Evolutionary conservation across 2,888 invertebrate species (phyloP).

Genomic region (Helicoverpa assulta): DNA sequence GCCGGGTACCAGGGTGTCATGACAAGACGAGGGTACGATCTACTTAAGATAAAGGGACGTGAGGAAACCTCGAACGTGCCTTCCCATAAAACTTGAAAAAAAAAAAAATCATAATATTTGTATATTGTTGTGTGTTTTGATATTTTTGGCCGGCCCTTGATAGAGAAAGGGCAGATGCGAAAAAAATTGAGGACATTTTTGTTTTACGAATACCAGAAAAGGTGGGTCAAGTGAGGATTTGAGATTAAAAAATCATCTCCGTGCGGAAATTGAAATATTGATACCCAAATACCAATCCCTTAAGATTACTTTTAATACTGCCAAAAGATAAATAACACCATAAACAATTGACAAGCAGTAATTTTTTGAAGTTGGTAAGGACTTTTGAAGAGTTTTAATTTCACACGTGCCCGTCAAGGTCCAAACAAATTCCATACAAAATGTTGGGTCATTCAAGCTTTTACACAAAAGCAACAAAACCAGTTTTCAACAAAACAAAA

Average conservation of each 20-base stretch:
- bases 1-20: slow-evolving; percentile 26
- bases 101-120: slow-evolving; percentile 17
- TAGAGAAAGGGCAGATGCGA: not conserved
- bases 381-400: too few relatives aligned
- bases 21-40: slow-evolving; percentile 57
- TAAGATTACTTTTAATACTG: too few relatives aligned
- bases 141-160: slow-evolving; percentile 1
- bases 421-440: too few relatives aligned
- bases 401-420: too few relatives aligned
- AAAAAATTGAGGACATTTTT: not conserved
- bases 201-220: not conserved
- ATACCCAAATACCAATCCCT: too few relatives aligned
- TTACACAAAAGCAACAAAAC: not conserved
- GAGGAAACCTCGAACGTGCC: slow-evolving; percentile 44
- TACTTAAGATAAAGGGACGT: slow-evolving; percentile 52
- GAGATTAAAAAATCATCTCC: too few relatives aligned
- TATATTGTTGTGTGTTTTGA: slow-evolving; percentile 17
- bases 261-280: too few relatives aligned
- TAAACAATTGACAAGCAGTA: too few relatives aligned
- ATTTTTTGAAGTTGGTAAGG: too few relatives aligned
- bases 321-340: too few relatives aligned
- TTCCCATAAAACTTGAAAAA: slow-evolving; percentile 16
- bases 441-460: not conserved
- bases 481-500: not conserved
- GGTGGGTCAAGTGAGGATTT: too few relatives aligned